These are phyloP conservation scores for Ceramica pisi DNA, from an alignment of 2,888 invertebrate genomes.

Conservation along the genomic window DNA sequence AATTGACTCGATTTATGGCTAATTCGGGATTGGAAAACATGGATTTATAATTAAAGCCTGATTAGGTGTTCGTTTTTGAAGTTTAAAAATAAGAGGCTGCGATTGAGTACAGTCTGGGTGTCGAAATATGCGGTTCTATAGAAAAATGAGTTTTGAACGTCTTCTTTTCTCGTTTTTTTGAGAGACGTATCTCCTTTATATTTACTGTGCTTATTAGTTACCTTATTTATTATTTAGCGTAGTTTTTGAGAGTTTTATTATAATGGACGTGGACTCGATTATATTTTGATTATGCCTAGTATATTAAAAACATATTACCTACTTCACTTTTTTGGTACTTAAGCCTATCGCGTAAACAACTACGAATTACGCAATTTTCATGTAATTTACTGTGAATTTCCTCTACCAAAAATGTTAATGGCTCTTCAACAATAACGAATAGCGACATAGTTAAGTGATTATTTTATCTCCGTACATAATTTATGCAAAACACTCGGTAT, in stretches of 20 bases:
- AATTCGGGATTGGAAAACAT: constrained; percentile 8
- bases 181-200: neutral
- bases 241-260: neutral
- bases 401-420: constrained; percentile 13
- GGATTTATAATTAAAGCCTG: constrained; percentile 5
- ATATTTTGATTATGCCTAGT: neutral
- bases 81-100: neutral
- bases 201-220: neutral
- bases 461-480: constrained; percentile 25
- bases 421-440: constrained; percentile 28
- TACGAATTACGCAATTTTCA: constrained; percentile 12
- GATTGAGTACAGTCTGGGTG: neutral
- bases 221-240: neutral
- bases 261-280: neutral
- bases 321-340: neutral
- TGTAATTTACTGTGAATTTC: constrained; percentile 11
- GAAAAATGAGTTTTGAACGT: neutral
- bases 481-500: constrained; percentile 36
- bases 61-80: neutral
- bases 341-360: neutral
- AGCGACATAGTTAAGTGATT: constrained; percentile 15
- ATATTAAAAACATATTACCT: neutral
- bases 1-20: constrained; percentile 20
- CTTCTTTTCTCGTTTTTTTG: too few relatives aligned
- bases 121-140: neutral